Evolutionary conservation across 2,113 vertebrate genomes (phyloP), one percentile per base, ranked within the genome.

Genomic region (Lynx canadensis): DNA sequence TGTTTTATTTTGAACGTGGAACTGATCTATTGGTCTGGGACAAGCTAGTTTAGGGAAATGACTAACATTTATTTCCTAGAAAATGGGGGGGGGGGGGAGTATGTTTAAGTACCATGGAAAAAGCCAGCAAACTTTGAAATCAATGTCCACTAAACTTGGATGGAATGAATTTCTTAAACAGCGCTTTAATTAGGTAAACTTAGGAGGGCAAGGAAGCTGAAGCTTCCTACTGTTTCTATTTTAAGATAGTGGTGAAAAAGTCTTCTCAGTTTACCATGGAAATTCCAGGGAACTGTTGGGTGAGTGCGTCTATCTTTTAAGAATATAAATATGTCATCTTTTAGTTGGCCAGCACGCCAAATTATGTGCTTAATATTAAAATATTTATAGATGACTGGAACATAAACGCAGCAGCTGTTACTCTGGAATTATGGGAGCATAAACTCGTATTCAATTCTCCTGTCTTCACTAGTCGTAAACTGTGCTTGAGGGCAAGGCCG

Each of bases 41-140:
- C 23, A 86, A 33, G 31, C 38, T 83, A 85, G 60, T 73, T 91
- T 68, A 97, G 81, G 82, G 31, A 96, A 91, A 60, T 52, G 31
- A 95, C 55, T 87, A 57, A 79, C 27, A 81, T 69, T 76, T 91
- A 78, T 80, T 79, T 95, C 68, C n/a, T 52, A 89, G 71, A 95
- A 95, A 97, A 84, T 66, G 7, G 38, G 33, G 1, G 1, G 33
- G 1, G 1, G 0, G 38, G 38, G 4, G 1, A 9, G 73, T 65
- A 36, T 80, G n/a, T 79, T 91, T 68, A 69, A 97, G 71, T 69
- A 33, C 71, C 78, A 79, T 13, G 85, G 52, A 68, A 81, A 92
- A 90, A 94, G 38, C 60, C 96, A 74, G 60, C 69, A 96, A 73
- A 97, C 52, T 94, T 38, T 91, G 89, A 94, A 93, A 81, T 23